Conservation (phyloP, 2,888 invertebrate species). For the Lepidocyrtoides sp. region DNA sequence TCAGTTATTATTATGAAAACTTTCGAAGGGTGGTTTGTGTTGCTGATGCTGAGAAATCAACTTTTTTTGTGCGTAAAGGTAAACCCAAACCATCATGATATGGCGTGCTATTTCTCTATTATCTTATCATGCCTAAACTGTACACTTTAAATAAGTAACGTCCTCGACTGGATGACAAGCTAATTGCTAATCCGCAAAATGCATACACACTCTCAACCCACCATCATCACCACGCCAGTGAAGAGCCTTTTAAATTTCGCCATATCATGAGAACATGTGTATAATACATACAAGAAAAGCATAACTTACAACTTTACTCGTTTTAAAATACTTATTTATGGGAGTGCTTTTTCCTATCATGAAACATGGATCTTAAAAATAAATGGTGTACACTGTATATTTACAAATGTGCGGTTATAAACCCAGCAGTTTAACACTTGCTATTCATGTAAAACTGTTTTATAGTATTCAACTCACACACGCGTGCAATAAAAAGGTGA, state of each 20-base stretch:
- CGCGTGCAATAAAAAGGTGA: conserved; percentile 63
- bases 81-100: conserved; percentile 17
- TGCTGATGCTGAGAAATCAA: conserved; percentile 32
- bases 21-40: neutral
- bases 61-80: conserved; percentile 17
- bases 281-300: neutral
- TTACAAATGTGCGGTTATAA: neutral
- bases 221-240: conserved; percentile 59
- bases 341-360: conserved; percentile 37
- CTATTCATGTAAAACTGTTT: conserved; percentile 8
- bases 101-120: conserved; percentile 81
- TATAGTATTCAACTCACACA: conserved; percentile 14
- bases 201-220: conserved; percentile 65
- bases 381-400: neutral
- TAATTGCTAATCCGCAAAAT: conserved; percentile 78
- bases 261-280: neutral
- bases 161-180: conserved; percentile 78
- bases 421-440: conserved; percentile 17
- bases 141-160: conserved; percentile 75
- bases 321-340: neutral
- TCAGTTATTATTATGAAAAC: neutral
- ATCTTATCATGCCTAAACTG: conserved; percentile 77
- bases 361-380: conserved; percentile 30
- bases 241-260: conserved; percentile 33
- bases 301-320: neutral